phyloP scores from a whole-genome alignment of 1,140 invertebrate genomes.

The Neodiprion fabricii region DNA sequence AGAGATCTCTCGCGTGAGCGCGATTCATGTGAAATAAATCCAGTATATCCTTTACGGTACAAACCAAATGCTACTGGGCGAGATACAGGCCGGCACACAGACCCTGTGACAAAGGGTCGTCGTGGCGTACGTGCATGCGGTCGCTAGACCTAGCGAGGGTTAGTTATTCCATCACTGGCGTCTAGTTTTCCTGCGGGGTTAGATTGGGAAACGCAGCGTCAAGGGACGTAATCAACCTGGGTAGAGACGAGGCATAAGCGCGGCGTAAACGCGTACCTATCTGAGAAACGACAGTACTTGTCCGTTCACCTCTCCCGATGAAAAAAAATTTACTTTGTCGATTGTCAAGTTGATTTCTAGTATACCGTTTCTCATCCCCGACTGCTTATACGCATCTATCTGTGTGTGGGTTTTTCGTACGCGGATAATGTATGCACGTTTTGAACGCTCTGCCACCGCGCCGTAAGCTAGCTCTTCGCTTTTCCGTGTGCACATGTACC shows the following conservation, averaged over 20 bases:
- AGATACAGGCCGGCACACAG: not conserved
- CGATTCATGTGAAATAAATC: constrained; percentile 4
- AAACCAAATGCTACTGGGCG: not conserved
- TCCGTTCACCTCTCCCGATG: not conserved
- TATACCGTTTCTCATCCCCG: constrained; percentile 1
- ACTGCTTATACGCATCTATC: not conserved
- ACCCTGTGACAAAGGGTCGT: not conserved
- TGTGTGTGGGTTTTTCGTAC: not conserved
- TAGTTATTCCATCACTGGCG: no score
- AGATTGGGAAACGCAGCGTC: no score
- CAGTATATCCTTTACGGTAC: constrained; percentile 19
- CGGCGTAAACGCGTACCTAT: not conserved
- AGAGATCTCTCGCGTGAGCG: not conserved
- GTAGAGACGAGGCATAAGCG: no score
- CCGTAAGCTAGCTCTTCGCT: no score
- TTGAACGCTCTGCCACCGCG: no score
- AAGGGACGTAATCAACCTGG: no score
- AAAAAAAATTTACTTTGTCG: not conserved
- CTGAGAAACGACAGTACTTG: not conserved
- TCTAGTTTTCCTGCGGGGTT: no score
- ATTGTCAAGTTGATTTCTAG: constrained; percentile 5
- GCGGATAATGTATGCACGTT: no score
- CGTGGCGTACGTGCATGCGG: no score
- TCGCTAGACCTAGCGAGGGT: no score
- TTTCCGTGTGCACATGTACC: not conserved